These are phyloP conservation scores for Tridacna gigas DNA, from an alignment of 2,888 invertebrate species.

Conservation along the genomic window DNA sequence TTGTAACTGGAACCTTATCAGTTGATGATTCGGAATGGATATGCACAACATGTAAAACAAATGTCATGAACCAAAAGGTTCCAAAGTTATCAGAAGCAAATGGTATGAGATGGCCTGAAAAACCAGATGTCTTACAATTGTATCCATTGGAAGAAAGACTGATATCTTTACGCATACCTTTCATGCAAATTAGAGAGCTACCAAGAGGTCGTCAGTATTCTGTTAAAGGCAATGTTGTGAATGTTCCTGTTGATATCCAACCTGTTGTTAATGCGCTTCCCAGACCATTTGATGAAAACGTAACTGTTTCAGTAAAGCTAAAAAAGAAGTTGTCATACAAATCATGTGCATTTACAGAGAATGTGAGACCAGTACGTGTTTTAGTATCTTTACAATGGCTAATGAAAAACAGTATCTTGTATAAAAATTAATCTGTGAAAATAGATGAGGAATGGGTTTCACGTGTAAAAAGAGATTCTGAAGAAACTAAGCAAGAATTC, in stretches of 20 bases:
- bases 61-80: slow-evolving; percentile 7
- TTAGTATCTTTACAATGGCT: slow-evolving; percentile 47
- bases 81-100: slow-evolving; percentile 19
- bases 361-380: slow-evolving; percentile 45
- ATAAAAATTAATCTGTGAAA: slow-evolving; percentile 39
- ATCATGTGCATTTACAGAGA: slow-evolving; percentile 40
- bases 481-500: neutral
- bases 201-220: slow-evolving; percentile 40
- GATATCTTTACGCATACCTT: slow-evolving; percentile 32
- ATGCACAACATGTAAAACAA: slow-evolving; percentile 19
- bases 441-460: slow-evolving; percentile 42
- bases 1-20: slow-evolving; percentile 11
- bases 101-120: slow-evolving; percentile 25
- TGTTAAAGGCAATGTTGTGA: slow-evolving; percentile 46
- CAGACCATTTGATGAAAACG: slow-evolving; percentile 43
- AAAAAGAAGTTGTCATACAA: slow-evolving; percentile 54
- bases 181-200: slow-evolving; percentile 36
- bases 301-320: slow-evolving; percentile 20
- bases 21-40: slow-evolving; percentile 23
- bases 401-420: slow-evolving; percentile 46
- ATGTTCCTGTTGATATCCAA: slow-evolving; percentile 65
- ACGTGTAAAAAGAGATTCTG: neutral
- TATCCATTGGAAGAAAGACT: slow-evolving; percentile 23
- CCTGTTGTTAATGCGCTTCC: slow-evolving; percentile 26
- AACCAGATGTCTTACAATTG: slow-evolving; percentile 15